Conservation (phyloP, 92 coral and sea anemone genomes). For the Zoanthus sociatus region DNA sequence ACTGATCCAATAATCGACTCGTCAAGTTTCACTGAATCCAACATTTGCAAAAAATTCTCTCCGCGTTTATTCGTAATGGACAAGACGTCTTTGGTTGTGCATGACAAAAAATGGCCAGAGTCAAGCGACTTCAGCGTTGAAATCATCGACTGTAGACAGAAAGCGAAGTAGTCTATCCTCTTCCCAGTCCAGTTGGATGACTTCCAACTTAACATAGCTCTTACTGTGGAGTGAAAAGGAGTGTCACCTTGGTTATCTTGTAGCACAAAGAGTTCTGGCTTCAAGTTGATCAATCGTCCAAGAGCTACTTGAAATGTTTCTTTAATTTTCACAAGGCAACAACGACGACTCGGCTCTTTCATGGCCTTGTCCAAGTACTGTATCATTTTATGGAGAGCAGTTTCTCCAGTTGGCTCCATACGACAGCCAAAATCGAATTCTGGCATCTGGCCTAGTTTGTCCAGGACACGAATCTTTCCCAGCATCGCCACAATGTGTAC, state of each 20-base stretch:
- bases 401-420: constrained; percentile 42
- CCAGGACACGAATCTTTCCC: constrained; percentile 32
- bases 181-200: constrained; percentile 18
- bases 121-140: constrained; percentile 1
- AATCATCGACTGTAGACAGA: constrained; percentile 33
- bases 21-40: not conserved
- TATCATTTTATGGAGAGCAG: constrained; percentile 30
- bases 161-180: constrained; percentile 39
- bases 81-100: constrained; percentile 35
- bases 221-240: constrained; percentile 35
- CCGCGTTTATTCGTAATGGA: constrained; percentile 24
- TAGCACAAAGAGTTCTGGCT: constrained; percentile 26
- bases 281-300: constrained; percentile 20
- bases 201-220: constrained; percentile 36
- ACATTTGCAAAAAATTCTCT: constrained; percentile 33
- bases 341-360: constrained; percentile 38
- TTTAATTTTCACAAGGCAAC: constrained; percentile 42
- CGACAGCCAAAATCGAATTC: constrained; percentile 34
- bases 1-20: not conserved
- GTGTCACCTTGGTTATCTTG: constrained; percentile 36
- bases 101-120: constrained; percentile 13
- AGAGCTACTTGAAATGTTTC: constrained; percentile 40
- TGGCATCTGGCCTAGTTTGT: constrained; percentile 38
- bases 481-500: constrained; percentile 40
- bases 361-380: constrained; percentile 41